phyloP scores from a whole-genome alignment of 2,113 vertebrate genomes.

The Edolisoma coerulescens region DNA sequence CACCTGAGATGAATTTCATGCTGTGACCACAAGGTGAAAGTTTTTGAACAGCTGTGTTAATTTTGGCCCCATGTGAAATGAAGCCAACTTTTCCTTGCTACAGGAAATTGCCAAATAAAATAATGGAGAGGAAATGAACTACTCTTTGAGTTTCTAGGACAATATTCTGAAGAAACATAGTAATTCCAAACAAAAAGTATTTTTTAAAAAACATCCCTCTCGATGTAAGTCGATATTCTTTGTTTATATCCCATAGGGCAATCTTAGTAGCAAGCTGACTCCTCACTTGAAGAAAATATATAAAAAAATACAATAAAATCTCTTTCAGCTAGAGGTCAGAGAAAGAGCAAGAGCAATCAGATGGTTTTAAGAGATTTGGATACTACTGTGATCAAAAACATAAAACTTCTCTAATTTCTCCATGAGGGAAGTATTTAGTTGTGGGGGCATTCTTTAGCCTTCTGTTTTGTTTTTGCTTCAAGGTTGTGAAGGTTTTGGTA shows the following conservation, averaged over 20 bases:
- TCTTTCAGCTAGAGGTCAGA: constrained; percentile 15
- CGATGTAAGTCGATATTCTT: not conserved
- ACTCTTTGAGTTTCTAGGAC: constrained; percentile 30
- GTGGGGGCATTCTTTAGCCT: not conserved
- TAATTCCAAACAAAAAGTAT: constrained; percentile 22
- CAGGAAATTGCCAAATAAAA: constrained; percentile 53
- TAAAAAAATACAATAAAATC: not conserved
- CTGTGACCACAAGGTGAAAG: constrained; percentile 29
- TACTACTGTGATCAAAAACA: not conserved
- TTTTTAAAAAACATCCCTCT: not conserved
- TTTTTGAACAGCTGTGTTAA: constrained; percentile 48
- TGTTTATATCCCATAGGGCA: constrained; percentile 4
- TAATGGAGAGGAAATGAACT: constrained; percentile 27
- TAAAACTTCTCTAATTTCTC: not conserved
- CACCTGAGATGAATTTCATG: constrained; percentile 34
- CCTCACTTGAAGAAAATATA: not conserved
- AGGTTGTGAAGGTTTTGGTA: not conserved
- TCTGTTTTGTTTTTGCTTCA: not conserved
- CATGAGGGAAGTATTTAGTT: not conserved
- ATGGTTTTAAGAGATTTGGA: not conserved
- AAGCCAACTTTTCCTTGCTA: constrained; percentile 8
- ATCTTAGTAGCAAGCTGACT: not conserved
- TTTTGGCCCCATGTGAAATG: constrained; percentile 11
- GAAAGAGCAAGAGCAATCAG: not conserved
- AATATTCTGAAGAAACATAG: constrained; percentile 8